These are phyloP conservation scores for Rhyacophila evoluta DNA, from an alignment of 2,888 invertebrate genomes.

Conservation along the genomic window DNA sequence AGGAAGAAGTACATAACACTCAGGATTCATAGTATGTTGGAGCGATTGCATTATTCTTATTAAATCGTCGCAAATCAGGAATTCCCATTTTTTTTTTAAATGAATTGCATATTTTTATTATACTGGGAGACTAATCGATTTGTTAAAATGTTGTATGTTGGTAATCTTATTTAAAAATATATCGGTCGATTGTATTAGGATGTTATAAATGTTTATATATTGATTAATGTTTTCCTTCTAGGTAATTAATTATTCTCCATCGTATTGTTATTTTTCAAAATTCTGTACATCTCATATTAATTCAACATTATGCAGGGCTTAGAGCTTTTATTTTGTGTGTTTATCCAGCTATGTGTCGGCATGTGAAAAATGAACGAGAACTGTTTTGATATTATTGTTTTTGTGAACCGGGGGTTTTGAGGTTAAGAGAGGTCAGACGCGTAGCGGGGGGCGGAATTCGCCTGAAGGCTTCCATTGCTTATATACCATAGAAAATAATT, in stretches of 20 bases:
- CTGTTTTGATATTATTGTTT: background rate
- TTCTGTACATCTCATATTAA: too few relatives aligned
- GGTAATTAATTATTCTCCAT: background rate
- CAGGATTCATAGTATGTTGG: too few relatives aligned
- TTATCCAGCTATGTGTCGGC: background rate
- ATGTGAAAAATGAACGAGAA: background rate
- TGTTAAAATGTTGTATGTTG: too few relatives aligned
- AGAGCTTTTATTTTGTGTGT: background rate
- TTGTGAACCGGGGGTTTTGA: slow-evolving; percentile 53
- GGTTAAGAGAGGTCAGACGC: slow-evolving; percentile 64
- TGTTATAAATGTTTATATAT: background rate
- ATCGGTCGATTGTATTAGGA: background rate
- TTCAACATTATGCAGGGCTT: background rate
- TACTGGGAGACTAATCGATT: too few relatives aligned
- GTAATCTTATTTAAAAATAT: too few relatives aligned
- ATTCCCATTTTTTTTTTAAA: too few relatives aligned
- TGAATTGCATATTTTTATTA: too few relatives aligned
- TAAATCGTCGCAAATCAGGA: too few relatives aligned
- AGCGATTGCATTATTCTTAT: too few relatives aligned
- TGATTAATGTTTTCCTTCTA: background rate
- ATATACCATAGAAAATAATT: background rate
- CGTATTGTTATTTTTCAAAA: background rate
- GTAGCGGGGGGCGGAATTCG: slow-evolving; percentile 62
- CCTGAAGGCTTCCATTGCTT: slow-evolving; percentile 50
- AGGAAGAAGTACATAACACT: too few relatives aligned